Conservation (phyloP, 2,113 vertebrate species). For the Anoplopoma fimbria region DNA sequence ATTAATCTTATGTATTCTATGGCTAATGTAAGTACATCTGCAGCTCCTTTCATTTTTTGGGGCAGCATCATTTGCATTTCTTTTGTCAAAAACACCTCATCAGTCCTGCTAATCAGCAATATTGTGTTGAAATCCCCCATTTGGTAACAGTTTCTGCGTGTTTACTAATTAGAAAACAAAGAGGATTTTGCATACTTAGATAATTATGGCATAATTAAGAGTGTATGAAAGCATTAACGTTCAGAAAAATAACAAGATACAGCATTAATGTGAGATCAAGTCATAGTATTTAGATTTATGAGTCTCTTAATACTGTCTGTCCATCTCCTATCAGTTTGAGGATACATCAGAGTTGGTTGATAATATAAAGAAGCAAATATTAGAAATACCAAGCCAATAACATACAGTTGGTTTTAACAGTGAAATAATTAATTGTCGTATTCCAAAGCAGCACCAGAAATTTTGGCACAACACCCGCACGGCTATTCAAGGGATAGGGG, state of each 20-base stretch:
- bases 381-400: conserved; percentile 2
- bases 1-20: conserved; percentile 7
- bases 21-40: conserved; percentile 6
- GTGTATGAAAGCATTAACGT: conserved; percentile 22
- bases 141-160: conserved; percentile 5
- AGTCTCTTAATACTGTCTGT: conserved; percentile 1
- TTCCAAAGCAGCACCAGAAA: conserved; percentile 43
- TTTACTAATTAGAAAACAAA: conserved; percentile 49
- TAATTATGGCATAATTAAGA: conserved; percentile 45
- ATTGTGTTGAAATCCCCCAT: conserved; percentile 33
- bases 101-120: conserved; percentile 46
- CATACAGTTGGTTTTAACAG: neutral
- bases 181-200: conserved; percentile 33
- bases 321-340: conserved; percentile 5
- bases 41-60: conserved; percentile 20
- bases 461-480: conserved; percentile 45
- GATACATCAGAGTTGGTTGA: neutral
- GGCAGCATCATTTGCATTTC: conserved; percentile 26
- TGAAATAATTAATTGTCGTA: conserved; percentile 50
- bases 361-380: conserved; percentile 6
- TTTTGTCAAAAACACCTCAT: neutral
- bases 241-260: conserved; percentile 23
- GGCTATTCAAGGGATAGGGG: conserved; percentile 48
- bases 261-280: conserved; percentile 11
- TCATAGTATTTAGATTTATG: conserved; percentile 19